Evolutionary conservation across 2,113 vertebrate genomes (phyloP), one percentile per base, ranked within the genome.

Genomic region (Alethe diademata): DNA sequence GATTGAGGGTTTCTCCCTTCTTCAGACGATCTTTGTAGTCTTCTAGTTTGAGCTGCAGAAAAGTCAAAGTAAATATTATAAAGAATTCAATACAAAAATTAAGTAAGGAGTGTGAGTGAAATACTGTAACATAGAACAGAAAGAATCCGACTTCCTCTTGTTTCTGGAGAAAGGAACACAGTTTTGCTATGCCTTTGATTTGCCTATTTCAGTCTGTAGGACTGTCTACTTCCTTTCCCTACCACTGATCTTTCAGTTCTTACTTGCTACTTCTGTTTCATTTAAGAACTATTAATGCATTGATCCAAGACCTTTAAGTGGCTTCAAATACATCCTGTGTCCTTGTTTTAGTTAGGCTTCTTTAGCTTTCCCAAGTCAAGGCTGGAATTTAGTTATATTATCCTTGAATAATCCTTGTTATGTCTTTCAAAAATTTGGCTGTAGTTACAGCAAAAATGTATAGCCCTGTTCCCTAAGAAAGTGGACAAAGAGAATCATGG

Each of bases 21-120:
- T 95, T 97, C 96, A 99, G 91, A n/a, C 98, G 98, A 91, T 95
- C 97, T 95, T 94, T 98, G 90, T 99, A 99, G 75, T 98, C 98
- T 80, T 99, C 98, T 58, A 99, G 96, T 94, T 98, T 99, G 33
- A 99, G 95, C 99, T 99, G 95, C 12, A 65, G 66, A 83, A 94
- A 83, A 94, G 14, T 4, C 18, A 58, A 73, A 83, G 18, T 17
- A 60, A 45, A 70, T 12, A 54, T 69, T 23, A 53, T 2, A 45
- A 15, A 61, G 15, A 53, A 86, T 61, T n/a, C n/a, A 61, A 78
- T 28, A 53, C 1, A 61, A 53, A 70, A 78, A 60, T 33, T 23
- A 78, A 48, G 0, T 47, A 64, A 7, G 4, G 16, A 4, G 3
- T 33, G 71, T 6, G 5, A 80, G 14, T 9, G 5, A 87, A 74